These are phyloP conservation scores for Margaritifera margaritifera DNA, from an alignment of 2,888 invertebrate genomes.

Conservation along the genomic window DNA sequence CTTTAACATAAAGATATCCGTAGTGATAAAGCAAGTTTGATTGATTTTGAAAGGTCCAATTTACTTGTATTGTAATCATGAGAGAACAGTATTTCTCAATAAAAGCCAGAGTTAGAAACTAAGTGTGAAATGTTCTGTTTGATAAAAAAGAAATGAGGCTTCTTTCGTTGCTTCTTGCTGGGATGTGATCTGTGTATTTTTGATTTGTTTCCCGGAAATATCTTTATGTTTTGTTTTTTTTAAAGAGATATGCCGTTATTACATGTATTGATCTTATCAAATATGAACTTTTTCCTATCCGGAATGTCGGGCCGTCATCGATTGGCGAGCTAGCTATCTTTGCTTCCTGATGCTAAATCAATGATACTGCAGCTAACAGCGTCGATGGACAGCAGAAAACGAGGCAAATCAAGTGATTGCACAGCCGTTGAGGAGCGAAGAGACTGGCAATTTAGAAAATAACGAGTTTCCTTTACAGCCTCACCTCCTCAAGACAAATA, in stretches of 20 bases:
- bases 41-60: no score
- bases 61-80: no score
- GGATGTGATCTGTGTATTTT: constrained; percentile 18
- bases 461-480: no score
- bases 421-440: background rate
- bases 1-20: no score
- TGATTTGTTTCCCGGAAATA: constrained; percentile 12
- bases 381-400: constrained; percentile 29
- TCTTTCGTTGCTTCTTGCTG: background rate
- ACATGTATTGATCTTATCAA: constrained; percentile 30
- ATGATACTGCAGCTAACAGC: constrained; percentile 32
- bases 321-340: constrained; percentile 19
- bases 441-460: no score
- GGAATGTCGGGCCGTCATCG: constrained; percentile 1
- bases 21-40: no score
- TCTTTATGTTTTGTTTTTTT: constrained; percentile 22
- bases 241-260: constrained; percentile 21
- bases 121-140: no score
- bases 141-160: background rate
- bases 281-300: constrained; percentile 12
- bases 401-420: constrained; percentile 32
- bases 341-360: constrained; percentile 33
- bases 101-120: no score
- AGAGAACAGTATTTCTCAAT: no score
- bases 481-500: no score